These are phyloP conservation scores for Conistra vaccinii DNA, from an alignment of 2,888 invertebrate genomes.

Conservation along the genomic window DNA sequence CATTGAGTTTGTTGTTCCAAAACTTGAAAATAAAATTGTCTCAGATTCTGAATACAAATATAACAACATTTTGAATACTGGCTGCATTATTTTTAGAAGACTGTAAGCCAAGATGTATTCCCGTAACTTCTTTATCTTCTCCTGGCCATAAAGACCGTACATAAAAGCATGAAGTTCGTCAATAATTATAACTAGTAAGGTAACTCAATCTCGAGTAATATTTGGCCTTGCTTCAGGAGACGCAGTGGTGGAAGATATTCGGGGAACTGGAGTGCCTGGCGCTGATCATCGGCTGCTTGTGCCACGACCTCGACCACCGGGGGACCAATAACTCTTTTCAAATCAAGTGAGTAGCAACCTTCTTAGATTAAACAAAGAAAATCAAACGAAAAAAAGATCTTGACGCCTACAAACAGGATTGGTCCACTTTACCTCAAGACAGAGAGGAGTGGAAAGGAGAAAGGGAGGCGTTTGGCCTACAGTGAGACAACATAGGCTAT, in stretches of 20 bases:
- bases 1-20: not conserved
- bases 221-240: constrained; percentile 91
- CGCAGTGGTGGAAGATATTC: constrained; percentile 98
- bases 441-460: not conserved
- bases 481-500: not conserved
- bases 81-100: not conserved
- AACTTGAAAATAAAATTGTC: not conserved
- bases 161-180: not conserved
- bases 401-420: too few relatives aligned
- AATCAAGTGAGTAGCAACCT: constrained; percentile 94
- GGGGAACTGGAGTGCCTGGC: constrained; percentile 98
- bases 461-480: not conserved
- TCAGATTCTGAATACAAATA: not conserved
- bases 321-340: constrained; percentile 99
- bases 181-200: not conserved
- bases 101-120: not conserved
- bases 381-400: not conserved
- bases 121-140: not conserved
- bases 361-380: not conserved
- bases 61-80: not conserved
- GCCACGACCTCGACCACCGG: constrained; percentile 98
- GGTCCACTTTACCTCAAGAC: not conserved
- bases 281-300: constrained; percentile 97
- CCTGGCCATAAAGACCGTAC: not conserved
- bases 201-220: constrained; percentile 53